Conservation (phyloP, 1,140 invertebrate genomes). For the Zaprionus africanus region DNA sequence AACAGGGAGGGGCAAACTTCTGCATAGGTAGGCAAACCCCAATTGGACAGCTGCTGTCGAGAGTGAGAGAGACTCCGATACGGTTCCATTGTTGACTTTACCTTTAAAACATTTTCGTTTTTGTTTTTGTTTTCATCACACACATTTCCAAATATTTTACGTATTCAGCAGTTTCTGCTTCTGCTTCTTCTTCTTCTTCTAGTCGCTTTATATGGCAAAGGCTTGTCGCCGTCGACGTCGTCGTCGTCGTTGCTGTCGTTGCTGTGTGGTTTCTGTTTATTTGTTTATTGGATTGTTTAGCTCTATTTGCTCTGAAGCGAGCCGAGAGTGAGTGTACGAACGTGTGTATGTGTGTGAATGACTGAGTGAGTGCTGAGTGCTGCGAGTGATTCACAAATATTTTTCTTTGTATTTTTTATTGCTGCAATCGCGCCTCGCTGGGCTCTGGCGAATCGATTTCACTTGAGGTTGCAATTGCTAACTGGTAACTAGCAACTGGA, state of each 20-base stretch:
- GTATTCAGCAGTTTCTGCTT: constrained; percentile 68
- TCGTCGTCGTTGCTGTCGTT: background rate
- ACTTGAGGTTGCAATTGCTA: constrained; percentile 24
- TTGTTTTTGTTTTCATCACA: constrained; percentile 37
- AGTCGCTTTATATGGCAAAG: constrained; percentile 59
- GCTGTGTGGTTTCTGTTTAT: constrained; percentile 60
- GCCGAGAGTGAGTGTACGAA: background rate
- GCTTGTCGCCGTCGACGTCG: constrained; percentile 38
- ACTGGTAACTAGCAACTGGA: constrained; percentile 37
- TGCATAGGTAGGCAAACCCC: constrained; percentile 76
- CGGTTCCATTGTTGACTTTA: constrained; percentile 68
- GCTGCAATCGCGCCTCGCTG: constrained; percentile 57
- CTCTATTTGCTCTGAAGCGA: constrained; percentile 70
- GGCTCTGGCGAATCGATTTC: constrained; percentile 35
- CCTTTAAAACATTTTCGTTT: constrained; percentile 67
- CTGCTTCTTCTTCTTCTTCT: constrained; percentile 4
- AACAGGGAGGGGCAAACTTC: constrained; percentile 30
- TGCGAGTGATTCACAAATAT: constrained; percentile 72
- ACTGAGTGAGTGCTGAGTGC: constrained; percentile 20
- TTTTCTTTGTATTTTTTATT: constrained; percentile 66
- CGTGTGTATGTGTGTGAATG: background rate
- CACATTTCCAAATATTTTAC: constrained; percentile 63
- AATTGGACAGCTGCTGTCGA: constrained; percentile 61
- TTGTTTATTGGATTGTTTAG: constrained; percentile 68
- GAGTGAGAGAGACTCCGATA: constrained; percentile 6